Percentiles rank a stretch among this genome's conserved stretches.
Conservation (phyloP, 2,797 vertebrate genomes). For the Pseudotriccus pelzelni region DNA sequence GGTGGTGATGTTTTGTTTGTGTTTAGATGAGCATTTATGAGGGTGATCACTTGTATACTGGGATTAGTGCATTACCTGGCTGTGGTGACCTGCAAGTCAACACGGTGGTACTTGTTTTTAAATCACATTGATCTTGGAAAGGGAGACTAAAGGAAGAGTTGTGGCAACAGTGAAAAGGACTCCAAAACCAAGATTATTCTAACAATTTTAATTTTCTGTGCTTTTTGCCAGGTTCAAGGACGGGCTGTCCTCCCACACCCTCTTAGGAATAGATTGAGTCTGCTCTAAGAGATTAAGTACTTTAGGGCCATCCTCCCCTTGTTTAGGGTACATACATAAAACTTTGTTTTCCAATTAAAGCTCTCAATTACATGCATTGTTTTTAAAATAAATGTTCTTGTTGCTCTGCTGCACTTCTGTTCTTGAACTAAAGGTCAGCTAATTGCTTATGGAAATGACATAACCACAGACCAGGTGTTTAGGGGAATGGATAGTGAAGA, state of each 20-base stretch:
- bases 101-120: too few relatives aligned
- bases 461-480: not conserved
- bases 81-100: not conserved
- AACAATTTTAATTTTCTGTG: not conserved
- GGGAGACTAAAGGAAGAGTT: not conserved
- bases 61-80: too few relatives aligned
- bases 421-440: conserved; percentile 38
- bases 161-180: not conserved
- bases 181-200: not conserved
- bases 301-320: not conserved
- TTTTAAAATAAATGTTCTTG: not conserved
- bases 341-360: not conserved
- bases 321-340: not conserved
- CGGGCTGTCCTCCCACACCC: not conserved
- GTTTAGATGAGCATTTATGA: not conserved
- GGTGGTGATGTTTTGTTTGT: too few relatives aligned
- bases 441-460: not conserved
- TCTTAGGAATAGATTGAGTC: not conserved
- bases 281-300: not conserved
- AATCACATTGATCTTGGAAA: rapidly evolving
- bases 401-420: not conserved
- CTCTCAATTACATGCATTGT: not conserved
- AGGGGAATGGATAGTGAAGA: not conserved
- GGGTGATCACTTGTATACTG: not conserved
- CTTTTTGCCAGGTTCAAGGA: not conserved